Conservation (phyloP, 2,797 vertebrate species). For the Myotis vivesi region DNA sequence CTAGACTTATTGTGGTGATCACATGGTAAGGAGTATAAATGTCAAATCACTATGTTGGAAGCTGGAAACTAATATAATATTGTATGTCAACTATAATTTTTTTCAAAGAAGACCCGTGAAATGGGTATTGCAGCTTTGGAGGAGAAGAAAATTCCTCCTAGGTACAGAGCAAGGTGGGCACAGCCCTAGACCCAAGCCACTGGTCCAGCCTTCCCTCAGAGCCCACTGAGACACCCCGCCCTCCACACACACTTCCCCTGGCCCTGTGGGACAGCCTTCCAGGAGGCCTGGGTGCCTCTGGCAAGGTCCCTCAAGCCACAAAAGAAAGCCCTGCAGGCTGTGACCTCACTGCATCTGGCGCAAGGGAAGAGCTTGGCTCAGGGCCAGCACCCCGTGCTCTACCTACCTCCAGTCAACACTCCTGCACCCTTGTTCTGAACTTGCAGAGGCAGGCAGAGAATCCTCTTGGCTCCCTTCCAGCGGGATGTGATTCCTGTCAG, state of each 20-base stretch:
- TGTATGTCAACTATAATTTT: not conserved
- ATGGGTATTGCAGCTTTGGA: not conserved
- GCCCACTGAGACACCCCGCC: not conserved
- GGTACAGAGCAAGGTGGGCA: not conserved
- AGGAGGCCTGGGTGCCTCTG: not conserved
- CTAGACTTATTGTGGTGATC: not conserved
- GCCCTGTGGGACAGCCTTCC: not conserved
- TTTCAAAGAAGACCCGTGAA: not conserved
- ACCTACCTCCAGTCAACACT: not conserved
- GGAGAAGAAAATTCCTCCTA: not conserved
- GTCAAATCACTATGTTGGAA: not conserved
- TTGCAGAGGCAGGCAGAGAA: not conserved
- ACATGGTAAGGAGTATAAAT: not conserved
- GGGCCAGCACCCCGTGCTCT: not conserved
- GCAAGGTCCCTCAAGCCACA: fast-evolving
- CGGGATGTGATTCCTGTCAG: not conserved
- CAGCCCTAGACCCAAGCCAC: not conserved
- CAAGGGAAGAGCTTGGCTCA: not conserved
- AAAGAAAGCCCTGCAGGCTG: no score
- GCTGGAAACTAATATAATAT: not conserved
- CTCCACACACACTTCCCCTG: not conserved
- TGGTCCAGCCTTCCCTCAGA: not conserved
- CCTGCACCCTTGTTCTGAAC: not conserved
- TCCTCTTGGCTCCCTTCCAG: not conserved
- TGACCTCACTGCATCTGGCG: not conserved